Evolutionary conservation across 2,113 vertebrate genomes (phyloP).

Genomic region (Leptodactylus fuscus): DNA sequence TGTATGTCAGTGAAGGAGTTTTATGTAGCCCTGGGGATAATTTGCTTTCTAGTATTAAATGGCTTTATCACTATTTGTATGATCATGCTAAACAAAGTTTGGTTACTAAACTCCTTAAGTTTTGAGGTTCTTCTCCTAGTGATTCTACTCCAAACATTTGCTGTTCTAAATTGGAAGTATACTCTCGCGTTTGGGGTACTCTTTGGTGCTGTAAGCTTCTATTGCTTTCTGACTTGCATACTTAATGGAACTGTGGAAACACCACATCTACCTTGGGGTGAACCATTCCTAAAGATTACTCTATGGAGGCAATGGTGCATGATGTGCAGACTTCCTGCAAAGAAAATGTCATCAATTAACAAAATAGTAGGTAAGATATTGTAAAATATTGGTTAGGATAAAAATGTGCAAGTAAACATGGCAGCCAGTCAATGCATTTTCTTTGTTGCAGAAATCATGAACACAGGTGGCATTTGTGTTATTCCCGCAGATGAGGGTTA

Average conservation of each 20-base stretch:
- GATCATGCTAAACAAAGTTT: constrained; percentile 75
- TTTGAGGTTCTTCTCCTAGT: constrained; percentile 81
- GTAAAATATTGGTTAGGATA: neutral
- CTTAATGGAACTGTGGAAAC: constrained; percentile 77
- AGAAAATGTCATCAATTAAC: constrained; percentile 81
- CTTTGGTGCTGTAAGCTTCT: constrained; percentile 87
- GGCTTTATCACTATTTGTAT: constrained; percentile 78
- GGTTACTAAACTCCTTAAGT: constrained; percentile 80
- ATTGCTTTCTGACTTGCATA: constrained; percentile 83
- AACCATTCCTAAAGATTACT: constrained; percentile 71
- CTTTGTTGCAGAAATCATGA: constrained; percentile 34
- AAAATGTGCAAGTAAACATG: neutral
- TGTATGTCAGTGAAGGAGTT: constrained; percentile 74
- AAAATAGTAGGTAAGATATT: constrained; percentile 82
- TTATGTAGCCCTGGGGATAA: constrained; percentile 75
- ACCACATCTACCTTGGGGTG: constrained; percentile 78
- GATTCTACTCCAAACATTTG: constrained; percentile 82
- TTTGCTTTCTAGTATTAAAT: constrained; percentile 85
- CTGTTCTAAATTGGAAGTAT: constrained; percentile 74
- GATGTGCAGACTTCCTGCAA: constrained; percentile 78
- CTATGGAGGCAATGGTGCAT: neutral
- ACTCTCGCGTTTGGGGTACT: constrained; percentile 79
- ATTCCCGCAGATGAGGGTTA: constrained; percentile 33
- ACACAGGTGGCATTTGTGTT: constrained; percentile 13
- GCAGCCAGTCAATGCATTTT: neutral